These are phyloP conservation scores for Pocillopora meandrina DNA, from an alignment of 92 coral and sea anemone genomes.

Conservation along the genomic window DNA sequence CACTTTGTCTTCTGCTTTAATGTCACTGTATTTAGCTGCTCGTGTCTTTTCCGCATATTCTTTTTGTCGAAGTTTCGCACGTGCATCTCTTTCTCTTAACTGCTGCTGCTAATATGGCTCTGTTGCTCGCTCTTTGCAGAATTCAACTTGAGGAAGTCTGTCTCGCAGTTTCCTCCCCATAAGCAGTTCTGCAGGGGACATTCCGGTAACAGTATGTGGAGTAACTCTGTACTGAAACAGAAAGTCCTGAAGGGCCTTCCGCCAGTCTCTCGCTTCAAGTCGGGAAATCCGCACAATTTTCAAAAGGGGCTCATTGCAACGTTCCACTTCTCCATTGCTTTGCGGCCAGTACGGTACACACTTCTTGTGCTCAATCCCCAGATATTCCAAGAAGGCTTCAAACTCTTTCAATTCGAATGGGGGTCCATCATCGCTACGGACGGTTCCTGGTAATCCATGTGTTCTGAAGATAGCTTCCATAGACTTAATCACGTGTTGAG, in stretches of 20 bases:
- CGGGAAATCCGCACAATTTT: slow-evolving; percentile 60
- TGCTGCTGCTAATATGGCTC: slow-evolving; percentile 62
- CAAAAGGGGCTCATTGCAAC: slow-evolving; percentile 62
- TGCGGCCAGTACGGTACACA: slow-evolving; percentile 71
- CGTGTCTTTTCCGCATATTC: slow-evolving; percentile 59
- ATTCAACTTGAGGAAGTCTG: slow-evolving; percentile 51
- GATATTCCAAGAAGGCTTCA: slow-evolving; percentile 61
- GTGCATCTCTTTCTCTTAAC: slow-evolving; percentile 58
- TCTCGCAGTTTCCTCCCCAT: slow-evolving; percentile 65
- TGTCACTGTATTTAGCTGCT: slow-evolving; percentile 52
- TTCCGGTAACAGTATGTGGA: slow-evolving; percentile 61
- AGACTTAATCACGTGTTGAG: slow-evolving; percentile 25
- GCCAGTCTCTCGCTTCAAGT: slow-evolving; percentile 60
- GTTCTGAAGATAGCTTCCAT: slow-evolving; percentile 55
- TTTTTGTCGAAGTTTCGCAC: slow-evolving; percentile 47
- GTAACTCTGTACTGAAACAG: slow-evolving; percentile 64
- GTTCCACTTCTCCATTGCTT: slow-evolving; percentile 72
- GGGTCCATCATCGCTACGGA: slow-evolving; percentile 63
- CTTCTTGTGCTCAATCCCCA: slow-evolving; percentile 65
- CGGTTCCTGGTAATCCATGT: slow-evolving; percentile 50
- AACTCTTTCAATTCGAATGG: slow-evolving; percentile 69
- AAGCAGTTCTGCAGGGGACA: slow-evolving; percentile 64
- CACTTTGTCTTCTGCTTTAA: slow-evolving; percentile 60
- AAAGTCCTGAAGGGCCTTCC: slow-evolving; percentile 51
- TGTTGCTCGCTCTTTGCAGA: slow-evolving; percentile 44